A percentile compares a stretch with the other conserved stretches of the same genome.
These are phyloP conservation scores for Tringa solitaria DNA, from an alignment of 2,113 vertebrate genomes.

Conservation along the genomic window DNA sequence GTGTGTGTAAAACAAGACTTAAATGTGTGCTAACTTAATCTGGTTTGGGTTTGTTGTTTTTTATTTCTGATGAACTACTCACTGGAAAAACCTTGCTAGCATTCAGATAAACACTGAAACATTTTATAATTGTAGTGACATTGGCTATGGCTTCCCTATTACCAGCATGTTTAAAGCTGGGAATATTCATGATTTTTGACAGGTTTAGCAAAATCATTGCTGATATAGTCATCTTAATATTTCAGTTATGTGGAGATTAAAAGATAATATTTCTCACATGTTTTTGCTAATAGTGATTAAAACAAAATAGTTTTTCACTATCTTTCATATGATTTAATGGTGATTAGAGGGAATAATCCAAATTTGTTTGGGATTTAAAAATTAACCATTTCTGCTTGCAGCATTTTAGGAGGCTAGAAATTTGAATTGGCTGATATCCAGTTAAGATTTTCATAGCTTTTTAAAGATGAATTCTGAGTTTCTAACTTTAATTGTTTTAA, in stretches of 20 bases:
- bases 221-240: background rate
- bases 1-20: background rate
- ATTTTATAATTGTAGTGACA: rapidly evolving
- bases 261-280: background rate
- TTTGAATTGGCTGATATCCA: background rate
- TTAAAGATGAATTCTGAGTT: background rate
- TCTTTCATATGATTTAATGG: background rate
- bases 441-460: background rate
- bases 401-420: background rate
- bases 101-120: background rate
- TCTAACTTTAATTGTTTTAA: background rate
- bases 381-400: background rate
- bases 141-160: background rate
- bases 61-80: background rate
- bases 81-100: background rate
- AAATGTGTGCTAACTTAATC: background rate
- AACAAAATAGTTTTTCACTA: background rate
- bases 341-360: slow-evolving; percentile 17
- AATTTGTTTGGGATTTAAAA: background rate
- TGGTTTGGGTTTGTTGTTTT: rapidly evolving
- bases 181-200: background rate
- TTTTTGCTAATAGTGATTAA: background rate
- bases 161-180: background rate
- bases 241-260: background rate
- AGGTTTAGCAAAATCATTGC: background rate